Evolutionary conservation across 2,888 invertebrate species (phyloP).

Genomic region (Eueremaeus valkanovi): DNA sequence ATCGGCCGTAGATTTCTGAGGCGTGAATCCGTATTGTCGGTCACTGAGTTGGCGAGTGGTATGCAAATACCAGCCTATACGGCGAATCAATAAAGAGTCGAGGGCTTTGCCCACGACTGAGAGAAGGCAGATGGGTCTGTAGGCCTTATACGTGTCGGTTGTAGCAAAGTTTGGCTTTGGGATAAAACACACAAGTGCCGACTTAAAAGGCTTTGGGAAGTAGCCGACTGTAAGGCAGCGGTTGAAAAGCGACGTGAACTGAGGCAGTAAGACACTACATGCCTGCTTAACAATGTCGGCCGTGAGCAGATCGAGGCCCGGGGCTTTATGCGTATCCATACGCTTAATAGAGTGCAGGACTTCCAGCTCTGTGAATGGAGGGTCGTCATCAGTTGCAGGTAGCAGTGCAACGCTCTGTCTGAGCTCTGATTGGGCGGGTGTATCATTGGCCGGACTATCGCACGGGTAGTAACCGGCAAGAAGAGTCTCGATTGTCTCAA

Average conservation of each 20-base stretch:
- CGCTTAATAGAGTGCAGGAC: background rate
- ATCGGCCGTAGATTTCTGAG: background rate
- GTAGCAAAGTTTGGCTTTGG: background rate
- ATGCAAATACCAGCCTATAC: background rate
- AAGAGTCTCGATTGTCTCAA: too few species aligned
- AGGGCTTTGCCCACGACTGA: background rate
- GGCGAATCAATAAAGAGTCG: background rate
- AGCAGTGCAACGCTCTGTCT: too few species aligned
- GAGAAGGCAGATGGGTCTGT: background rate
- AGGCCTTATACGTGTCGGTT: background rate
- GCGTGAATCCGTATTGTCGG: background rate
- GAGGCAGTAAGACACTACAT: background rate
- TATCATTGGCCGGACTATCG: too few species aligned
- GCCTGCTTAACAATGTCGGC: background rate
- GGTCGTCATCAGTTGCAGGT: too few species aligned
- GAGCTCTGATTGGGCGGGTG: too few species aligned
- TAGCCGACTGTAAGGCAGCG: background rate
- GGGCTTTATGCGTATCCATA: background rate
- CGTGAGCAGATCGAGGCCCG: background rate
- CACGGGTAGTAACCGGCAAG: too few species aligned
- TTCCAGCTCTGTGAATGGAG: background rate
- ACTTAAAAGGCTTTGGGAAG: background rate
- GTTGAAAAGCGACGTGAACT: background rate
- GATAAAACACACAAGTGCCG: background rate
- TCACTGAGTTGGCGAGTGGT: background rate